Base-by-base conservation (phyloP, 1,140 invertebrate genomes). In the Pomacea maculata region DNA sequence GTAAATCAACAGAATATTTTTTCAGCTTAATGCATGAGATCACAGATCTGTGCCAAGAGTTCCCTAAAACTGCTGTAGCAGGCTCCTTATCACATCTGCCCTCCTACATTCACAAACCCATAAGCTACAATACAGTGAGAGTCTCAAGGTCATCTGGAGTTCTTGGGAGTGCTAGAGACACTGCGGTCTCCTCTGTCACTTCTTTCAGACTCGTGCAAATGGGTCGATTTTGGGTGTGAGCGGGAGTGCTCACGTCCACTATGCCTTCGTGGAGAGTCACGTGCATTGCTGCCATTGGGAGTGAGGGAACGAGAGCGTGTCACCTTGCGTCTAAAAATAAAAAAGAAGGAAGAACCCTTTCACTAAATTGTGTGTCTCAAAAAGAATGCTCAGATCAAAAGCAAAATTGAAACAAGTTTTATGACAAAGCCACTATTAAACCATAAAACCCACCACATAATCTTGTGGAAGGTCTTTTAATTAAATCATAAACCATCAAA, bases 91-190 rank as follows among this genome's bases (percentile, higher is more conserved):
- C 25, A 57, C 34, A 14, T 64, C 64, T 73, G 52, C 73, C 34
- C 54, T 67, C 14, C 29, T 12, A 63, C 11, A 55, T 19, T 34
- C 45, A 11, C 64, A n/a, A n/a, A 15, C 29, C 21, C 45, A 15
- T 10, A 67, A 68, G 64, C 67, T 63, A 71, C 61, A 77, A 21
- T 63, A 55, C 12, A 61, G 15, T 11, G 14, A 11, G n/a, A 64
- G 9, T n/a, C 52, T 71, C 11, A 14, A 19, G 57, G 85, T 88
- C 83, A 88, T 86, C 87, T 88, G 57, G 79, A 88, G 82, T 88
- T 89, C 79, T 89, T 89, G 52, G 88, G 88, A 57, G 88, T 89
- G 80, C 86, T 87, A 52, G 88, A 89, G 21, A 88, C 86, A 73
- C 88, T 89, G 45, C 88, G 83, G 34, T 82, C 79, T 72, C 83